These are phyloP conservation scores for Tetropium fuscum DNA, from an alignment of 2,888 invertebrate genomes.

Conservation along the genomic window DNA sequence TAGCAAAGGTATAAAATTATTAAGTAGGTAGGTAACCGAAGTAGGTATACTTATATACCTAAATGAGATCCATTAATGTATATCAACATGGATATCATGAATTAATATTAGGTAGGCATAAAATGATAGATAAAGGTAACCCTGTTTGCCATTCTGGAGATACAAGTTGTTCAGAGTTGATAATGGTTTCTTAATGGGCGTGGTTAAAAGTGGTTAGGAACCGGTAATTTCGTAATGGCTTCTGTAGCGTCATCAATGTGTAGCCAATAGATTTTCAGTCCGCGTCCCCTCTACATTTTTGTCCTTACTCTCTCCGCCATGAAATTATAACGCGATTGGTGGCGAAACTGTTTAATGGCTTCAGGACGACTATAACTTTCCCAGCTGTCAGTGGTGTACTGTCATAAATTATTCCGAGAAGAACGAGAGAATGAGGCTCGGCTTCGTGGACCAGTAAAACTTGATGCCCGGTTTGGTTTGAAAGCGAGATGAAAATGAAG, in stretches of 20 bases:
- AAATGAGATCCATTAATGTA: too few species aligned
- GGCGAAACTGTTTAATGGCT: constrained; percentile 29
- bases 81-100: too few species aligned
- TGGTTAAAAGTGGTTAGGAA: constrained; percentile 37
- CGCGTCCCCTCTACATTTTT: constrained; percentile 34
- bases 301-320: constrained; percentile 21
- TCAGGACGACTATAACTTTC: constrained; percentile 46
- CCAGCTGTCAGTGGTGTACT: constrained; percentile 44
- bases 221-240: constrained; percentile 56
- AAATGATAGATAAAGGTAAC: too few species aligned
- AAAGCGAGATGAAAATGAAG: constrained; percentile 7
- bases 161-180: constrained; percentile 26
- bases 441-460: constrained; percentile 15
- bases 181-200: constrained; percentile 43
- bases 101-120: too few species aligned
- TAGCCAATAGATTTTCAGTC: constrained; percentile 45
- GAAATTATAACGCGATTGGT: constrained; percentile 43
- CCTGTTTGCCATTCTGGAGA: too few species aligned
- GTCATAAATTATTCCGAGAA: constrained; percentile 45
- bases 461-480: constrained; percentile 6
- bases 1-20: too few species aligned
- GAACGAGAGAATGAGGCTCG: constrained; percentile 19
- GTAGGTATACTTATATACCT: too few species aligned
- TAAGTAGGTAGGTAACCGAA: too few species aligned
- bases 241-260: constrained; percentile 47